Base-by-base conservation (phyloP, 1,140 invertebrate species). In the Tenebrio molitor region DNA sequence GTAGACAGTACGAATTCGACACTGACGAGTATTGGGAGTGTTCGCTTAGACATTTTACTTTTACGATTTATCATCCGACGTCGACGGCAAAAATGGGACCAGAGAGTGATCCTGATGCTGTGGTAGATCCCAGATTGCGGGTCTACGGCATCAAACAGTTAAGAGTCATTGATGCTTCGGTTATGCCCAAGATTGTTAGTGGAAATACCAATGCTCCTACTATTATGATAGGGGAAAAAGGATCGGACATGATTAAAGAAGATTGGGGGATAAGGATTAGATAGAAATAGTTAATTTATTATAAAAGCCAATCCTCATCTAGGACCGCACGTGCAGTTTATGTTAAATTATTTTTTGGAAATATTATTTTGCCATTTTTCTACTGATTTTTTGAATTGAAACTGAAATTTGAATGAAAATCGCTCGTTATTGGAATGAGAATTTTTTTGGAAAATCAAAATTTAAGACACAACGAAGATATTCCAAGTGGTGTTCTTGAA, bases 21-120 rank as follows among this genome's bases (percentile, higher is more conserved):
- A 91, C 90, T 0, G 93, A 96, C 76, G 91, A 92, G 34, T 97
- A 96, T 80, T 95, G 94, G 93, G 92, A 92, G 76, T 96, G 95
- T 76, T 88, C 90, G 58, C 84, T 93, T 2, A 85, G 92, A 62
- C 92, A 95, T 76, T 94, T 94, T 72, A 94, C 93, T 0, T 92
- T 93, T 73, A 94, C 93, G 0, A 94, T 95, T 39, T 95, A 95
- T 78, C 93, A 96, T 86, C 93, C 93, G 0, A 88, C 90, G 0
- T 91, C 94, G 0, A 96, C 94, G 0, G 93, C 91, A 75, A 95
- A 94, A 82, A 96, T 96, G 95, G 95, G 95, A 1, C 91, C 92
- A 0, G 87, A 84, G 39, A 84, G 84, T 34, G 94, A 96, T 80
- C 85, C 87, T 0, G 89, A 87, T 0, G 92, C 94, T 0, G 95